These are phyloP conservation scores for Semaprochilodus insignis DNA, from an alignment of 2,797 vertebrate species.

Conservation along the genomic window DNA sequence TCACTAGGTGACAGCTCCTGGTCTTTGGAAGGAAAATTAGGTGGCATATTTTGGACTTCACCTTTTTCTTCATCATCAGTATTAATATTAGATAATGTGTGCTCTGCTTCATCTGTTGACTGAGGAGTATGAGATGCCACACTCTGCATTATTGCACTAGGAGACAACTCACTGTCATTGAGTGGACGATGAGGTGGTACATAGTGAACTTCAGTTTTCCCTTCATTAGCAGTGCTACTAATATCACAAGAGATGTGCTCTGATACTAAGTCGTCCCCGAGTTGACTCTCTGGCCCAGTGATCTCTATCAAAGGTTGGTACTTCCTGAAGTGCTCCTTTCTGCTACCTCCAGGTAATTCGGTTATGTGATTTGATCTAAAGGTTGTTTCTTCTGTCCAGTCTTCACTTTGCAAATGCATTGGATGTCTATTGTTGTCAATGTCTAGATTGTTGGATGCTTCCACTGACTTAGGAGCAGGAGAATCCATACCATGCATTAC, in stretches of 20 bases:
- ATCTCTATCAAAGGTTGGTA: not conserved
- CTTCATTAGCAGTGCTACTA: not conserved
- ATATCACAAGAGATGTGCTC: not conserved
- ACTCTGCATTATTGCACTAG: not conserved
- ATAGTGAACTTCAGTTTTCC: not conserved
- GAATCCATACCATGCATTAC: not conserved
- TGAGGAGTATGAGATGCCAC: not conserved
- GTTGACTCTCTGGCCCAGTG: not conserved
- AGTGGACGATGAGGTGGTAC: not conserved
- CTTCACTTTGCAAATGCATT: slow-evolving; percentile 16
- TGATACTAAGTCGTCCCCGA: not conserved
- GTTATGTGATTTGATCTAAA: not conserved
- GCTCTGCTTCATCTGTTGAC: not conserved
- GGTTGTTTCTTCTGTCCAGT: not conserved
- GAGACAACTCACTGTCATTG: not conserved
- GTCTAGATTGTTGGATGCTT: slow-evolving; percentile 34
- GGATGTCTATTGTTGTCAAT: not conserved
- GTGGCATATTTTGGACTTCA: not conserved
- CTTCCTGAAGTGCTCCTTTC: not conserved
- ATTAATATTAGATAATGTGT: not conserved
- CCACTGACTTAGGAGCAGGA: not conserved
- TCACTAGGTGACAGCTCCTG: not conserved
- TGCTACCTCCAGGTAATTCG: not conserved
- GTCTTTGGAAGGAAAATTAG: not conserved
- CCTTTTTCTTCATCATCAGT: not conserved